Base-by-base conservation (phyloP, 2,113 vertebrate species). In the Mugil cephalus region DNA sequence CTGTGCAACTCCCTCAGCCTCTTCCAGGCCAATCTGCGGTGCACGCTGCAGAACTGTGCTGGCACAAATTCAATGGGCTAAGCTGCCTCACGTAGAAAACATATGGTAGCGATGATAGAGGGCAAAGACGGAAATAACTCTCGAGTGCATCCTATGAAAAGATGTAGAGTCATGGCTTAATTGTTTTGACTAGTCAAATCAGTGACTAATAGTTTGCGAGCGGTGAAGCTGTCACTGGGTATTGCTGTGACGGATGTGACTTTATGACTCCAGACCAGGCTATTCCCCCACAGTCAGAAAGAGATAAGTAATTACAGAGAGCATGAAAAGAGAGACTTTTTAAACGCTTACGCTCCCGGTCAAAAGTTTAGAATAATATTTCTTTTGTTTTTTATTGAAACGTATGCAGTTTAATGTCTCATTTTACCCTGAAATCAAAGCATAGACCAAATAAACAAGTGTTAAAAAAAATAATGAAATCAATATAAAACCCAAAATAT, bases 21-120 rank as follows among this genome's bases (percentile, higher is more conserved):
- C 38, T 30, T 59, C 53, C 19, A n/a, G 36, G 65, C 34, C 4
- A 72, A 11, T 53, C 46, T 69, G 13, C 46, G 65, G 46, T 46
- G 51, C 69, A 74, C 48, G 42, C 14, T 77, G 72, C 73, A 69
- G 53, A 73, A 60, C 60, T 54, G 55, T 39, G 64, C 2, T 79
- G 77, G 66, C 75, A 79, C 56, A 19, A 10, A 59, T 60, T 74
- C 24, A 83, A 55, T 45, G 34, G 10, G 51, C 69, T 74, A 72
- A 81, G 67, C 71, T 69, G 71, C 69, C 47, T 65, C 67, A 61
- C 67, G 66, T 64, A 73, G 66, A 79, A 67, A 74, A 79, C 71
- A 69, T 79, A 74, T 77, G 72, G 69, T 24, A 34, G 48, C 42
- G 38, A 65, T 63, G 73, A 84, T 69, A 63, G 65, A 78, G 43